Percentiles rank a stretch among this genome's conserved stretches.
Conservation (phyloP, 2,113 vertebrate species). For the Anas platyrhynchos region DNA sequence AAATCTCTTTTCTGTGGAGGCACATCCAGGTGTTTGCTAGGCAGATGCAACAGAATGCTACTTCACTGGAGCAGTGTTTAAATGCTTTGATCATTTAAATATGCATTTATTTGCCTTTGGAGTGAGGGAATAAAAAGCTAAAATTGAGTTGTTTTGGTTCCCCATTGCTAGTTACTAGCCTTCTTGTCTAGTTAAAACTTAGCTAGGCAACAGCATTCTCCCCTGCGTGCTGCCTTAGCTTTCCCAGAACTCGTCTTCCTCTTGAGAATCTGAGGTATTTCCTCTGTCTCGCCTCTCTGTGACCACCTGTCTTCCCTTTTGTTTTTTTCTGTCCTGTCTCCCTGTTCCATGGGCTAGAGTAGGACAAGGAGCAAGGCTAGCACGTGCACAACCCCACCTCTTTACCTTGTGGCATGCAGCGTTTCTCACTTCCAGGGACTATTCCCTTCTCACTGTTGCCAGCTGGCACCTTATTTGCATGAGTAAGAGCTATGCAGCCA, state of each 20-base stretch:
- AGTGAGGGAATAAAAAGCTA: neutral
- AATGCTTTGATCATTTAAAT: constrained; percentile 20
- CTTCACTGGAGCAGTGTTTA: neutral
- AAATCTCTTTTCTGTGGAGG: neutral
- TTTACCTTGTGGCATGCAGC: neutral
- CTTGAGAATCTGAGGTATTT: neutral
- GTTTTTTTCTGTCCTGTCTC: neutral
- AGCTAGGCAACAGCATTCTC: neutral
- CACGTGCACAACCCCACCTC: neutral
- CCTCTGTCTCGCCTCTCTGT: neutral
- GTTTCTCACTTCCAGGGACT: neutral
- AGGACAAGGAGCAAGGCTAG: neutral
- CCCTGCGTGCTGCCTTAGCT: neutral
- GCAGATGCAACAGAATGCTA: neutral
- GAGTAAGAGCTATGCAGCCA: neutral
- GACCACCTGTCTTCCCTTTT: neutral
- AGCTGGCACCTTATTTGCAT: neutral
- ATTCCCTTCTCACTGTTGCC: neutral
- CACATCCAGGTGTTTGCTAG: constrained; percentile 3
- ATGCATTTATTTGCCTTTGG: neutral
- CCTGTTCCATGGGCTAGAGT: neutral
- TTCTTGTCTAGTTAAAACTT: neutral
- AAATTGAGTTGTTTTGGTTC: neutral
- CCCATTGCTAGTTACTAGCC: neutral
- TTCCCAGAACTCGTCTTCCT: neutral